Conservation (phyloP, 2,888 invertebrate species). For the Cheiracanthium punctorium region DNA sequence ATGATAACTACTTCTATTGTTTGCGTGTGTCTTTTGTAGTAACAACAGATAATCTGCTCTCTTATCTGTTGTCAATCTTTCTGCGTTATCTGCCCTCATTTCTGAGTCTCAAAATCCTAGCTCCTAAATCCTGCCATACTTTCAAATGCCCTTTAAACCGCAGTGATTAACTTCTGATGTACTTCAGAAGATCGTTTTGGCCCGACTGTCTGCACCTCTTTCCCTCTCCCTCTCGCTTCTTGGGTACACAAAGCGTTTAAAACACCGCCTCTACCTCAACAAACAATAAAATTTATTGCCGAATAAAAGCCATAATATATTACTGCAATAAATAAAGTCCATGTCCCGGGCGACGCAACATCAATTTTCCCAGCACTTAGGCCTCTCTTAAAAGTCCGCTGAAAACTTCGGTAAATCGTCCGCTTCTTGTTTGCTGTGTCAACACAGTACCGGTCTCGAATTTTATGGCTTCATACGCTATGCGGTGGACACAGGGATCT, state of each 20-base stretch:
- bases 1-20: too few species aligned
- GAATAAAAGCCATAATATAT: constrained; percentile 67
- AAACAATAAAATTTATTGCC: constrained; percentile 69
- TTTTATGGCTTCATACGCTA: constrained; percentile 44
- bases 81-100: too few species aligned
- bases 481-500: constrained; percentile 22
- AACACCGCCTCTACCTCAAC: constrained; percentile 46
- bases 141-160: constrained; percentile 1
- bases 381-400: constrained; percentile 21
- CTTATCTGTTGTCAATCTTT: too few species aligned
- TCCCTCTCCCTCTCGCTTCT: not conserved
- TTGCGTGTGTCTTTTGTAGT: too few species aligned
- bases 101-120: not conserved
- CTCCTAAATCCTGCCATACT: not conserved
- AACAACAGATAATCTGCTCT: too few species aligned
- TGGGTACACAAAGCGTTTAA: constrained; percentile 45
- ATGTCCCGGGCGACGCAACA: constrained; percentile 55
- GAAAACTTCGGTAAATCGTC: constrained; percentile 39
- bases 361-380: constrained; percentile 57
- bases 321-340: constrained; percentile 66
- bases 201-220: not conserved
- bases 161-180: constrained; percentile 37
- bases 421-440: constrained; percentile 59
- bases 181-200: constrained; percentile 16
- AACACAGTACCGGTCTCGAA: constrained; percentile 33